These are phyloP conservation scores for Paraplagusia blochii DNA, from an alignment of 2,113 vertebrate species.

Conservation along the genomic window DNA sequence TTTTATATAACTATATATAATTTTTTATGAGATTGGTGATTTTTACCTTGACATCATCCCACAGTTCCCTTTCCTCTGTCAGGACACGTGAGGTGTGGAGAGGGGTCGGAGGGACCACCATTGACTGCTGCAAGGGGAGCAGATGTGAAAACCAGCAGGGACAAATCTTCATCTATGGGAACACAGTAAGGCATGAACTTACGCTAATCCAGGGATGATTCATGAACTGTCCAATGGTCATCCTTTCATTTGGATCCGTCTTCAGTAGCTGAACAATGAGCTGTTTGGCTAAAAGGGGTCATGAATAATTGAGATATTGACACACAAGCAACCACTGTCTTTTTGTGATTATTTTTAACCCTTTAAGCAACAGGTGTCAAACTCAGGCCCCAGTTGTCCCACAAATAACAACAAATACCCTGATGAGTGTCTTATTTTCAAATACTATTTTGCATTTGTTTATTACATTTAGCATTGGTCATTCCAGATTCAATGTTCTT, in stretches of 20 bases:
- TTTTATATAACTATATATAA: neutral
- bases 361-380: no score
- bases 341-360: no score
- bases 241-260: slow-evolving; percentile 93
- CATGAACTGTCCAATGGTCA: slow-evolving; percentile 93
- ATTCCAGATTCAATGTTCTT: no score
- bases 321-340: no score
- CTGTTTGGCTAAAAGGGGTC: slow-evolving; percentile 82
- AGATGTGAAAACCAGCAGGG: neutral
- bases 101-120: slow-evolving; percentile 90
- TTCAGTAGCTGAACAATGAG: slow-evolving; percentile 90
- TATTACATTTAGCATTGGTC: no score
- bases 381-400: no score
- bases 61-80: slow-evolving; percentile 91
- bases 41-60: slow-evolving; percentile 96
- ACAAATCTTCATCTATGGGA: neutral
- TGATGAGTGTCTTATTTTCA: no score
- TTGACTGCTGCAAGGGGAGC: slow-evolving; percentile 79
- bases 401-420: no score
- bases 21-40: no score
- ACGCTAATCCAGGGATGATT: slow-evolving; percentile 97
- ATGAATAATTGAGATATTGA: neutral
- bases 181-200: slow-evolving; percentile 51
- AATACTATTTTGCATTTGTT: no score
- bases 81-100: slow-evolving; percentile 92